A percentile compares a stretch with the other conserved stretches of the same genome.
Conservation (phyloP, 2,888 invertebrate species). For the Pseudanteris insignis region DNA sequence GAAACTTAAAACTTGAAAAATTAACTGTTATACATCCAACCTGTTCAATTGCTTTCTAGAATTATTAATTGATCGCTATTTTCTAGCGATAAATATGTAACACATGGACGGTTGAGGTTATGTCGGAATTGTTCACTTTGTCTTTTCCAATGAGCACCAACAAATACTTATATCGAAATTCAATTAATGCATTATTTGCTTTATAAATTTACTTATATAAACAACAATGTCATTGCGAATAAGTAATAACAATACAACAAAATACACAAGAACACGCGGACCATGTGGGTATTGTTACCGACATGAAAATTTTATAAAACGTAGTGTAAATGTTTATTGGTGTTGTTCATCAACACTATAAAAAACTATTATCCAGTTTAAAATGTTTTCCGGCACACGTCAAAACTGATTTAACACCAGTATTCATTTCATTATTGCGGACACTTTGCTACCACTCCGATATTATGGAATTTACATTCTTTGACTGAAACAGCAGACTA, state of each 20-base stretch:
- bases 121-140: background rate
- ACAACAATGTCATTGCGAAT: too few species aligned
- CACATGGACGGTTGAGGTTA: background rate
- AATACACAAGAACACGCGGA: background rate
- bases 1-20: too few species aligned
- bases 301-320: background rate
- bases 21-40: too few species aligned
- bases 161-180: background rate
- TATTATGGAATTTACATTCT: background rate
- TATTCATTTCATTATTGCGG: background rate
- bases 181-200: too few species aligned
- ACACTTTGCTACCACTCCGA: background rate
- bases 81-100: background rate
- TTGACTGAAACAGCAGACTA: too few species aligned
- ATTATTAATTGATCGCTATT: too few species aligned
- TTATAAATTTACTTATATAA: too few species aligned
- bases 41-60: too few species aligned
- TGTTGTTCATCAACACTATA: background rate
- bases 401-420: background rate
- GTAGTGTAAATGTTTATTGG: background rate
- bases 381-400: background rate
- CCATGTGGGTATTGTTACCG: background rate
- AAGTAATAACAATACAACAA: background rate
- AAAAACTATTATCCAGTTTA: background rate
- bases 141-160: background rate